phyloP scores from a whole-genome alignment of 2,113 vertebrate genomes.

The Spermophilus dauricus region DNA sequence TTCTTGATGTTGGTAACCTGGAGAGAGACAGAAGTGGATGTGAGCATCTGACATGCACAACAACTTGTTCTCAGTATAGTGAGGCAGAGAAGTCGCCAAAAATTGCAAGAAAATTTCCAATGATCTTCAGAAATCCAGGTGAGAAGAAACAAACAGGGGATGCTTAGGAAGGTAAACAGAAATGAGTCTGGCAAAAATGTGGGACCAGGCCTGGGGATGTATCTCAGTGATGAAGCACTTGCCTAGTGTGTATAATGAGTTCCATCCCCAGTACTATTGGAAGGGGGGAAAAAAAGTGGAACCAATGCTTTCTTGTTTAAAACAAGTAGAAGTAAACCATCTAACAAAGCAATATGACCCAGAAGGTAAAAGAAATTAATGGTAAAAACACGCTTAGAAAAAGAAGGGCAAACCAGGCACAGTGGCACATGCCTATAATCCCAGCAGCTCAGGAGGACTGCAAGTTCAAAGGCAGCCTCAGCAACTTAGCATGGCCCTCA shows the following conservation, averaged over 20 bases:
- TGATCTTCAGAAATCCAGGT: not conserved
- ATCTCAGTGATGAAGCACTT: too few relatives aligned
- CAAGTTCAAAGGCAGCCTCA: too few relatives aligned
- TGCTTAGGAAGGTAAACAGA: not conserved
- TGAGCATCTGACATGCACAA: not conserved
- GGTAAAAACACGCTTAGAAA: not conserved
- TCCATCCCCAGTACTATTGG: too few relatives aligned
- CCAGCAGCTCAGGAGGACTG: too few relatives aligned
- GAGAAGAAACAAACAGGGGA: not conserved
- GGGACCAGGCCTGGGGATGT: too few relatives aligned
- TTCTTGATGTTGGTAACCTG: slow-evolving; percentile 92
- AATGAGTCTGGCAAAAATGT: not conserved
- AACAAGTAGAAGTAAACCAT: not conserved
- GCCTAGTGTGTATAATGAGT: too few relatives aligned
- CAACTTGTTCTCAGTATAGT: not conserved
- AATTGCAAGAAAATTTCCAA: not conserved
- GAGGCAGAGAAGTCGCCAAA: not conserved
- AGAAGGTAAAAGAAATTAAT: not conserved
- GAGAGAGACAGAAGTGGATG: slow-evolving; percentile 65
- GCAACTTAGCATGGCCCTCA: too few relatives aligned
- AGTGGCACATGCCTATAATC: too few relatives aligned
- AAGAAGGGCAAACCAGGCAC: not conserved
- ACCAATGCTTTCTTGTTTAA: not conserved
- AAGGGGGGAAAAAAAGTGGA: not conserved
- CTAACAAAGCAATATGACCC: not conserved